phyloP scores from a whole-genome alignment of 2,888 invertebrate genomes.

The Smittia sp. region DNA sequence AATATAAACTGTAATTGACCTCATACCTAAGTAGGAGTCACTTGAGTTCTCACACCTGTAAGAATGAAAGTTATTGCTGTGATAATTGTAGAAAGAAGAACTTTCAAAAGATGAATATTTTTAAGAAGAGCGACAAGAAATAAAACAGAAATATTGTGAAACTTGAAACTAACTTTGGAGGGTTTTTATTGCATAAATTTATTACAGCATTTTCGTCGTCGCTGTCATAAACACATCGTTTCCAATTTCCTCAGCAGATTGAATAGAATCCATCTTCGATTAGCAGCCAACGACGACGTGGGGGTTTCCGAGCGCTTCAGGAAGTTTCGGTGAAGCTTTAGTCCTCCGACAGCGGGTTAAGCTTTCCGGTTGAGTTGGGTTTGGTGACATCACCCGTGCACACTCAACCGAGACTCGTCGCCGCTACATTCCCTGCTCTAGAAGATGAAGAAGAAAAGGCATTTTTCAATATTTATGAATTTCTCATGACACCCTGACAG shows the following conservation, averaged over 20 bases:
- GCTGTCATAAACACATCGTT: not conserved
- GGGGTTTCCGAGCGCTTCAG: too few species aligned
- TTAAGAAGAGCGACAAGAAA: slow-evolving; percentile 15
- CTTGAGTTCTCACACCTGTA: slow-evolving; percentile 22
- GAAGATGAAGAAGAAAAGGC: not conserved
- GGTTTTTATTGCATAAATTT: not conserved
- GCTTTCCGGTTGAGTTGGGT: too few species aligned
- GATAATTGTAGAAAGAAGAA: slow-evolving; percentile 38
- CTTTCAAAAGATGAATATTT: slow-evolving; percentile 15
- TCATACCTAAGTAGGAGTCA: slow-evolving; percentile 1
- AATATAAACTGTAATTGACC: slow-evolving; percentile 18
- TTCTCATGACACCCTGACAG: slow-evolving; percentile 25
- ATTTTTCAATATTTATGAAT: slow-evolving; percentile 18
- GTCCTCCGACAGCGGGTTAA: too few species aligned
- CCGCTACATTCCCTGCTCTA: too few species aligned
- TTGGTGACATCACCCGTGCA: too few species aligned
- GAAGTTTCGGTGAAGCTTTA: too few species aligned
- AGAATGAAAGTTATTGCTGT: slow-evolving; percentile 38
- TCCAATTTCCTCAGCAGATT: not conserved
- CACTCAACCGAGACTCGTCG: too few species aligned
- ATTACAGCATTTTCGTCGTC: not conserved
- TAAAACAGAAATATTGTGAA: slow-evolving; percentile 17
- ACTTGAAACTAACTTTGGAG: not conserved
- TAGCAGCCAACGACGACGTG: too few species aligned
- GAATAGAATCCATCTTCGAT: too few species aligned